Conservation (phyloP, 2,888 invertebrate genomes). For the Tupiocoris notatus region DNA sequence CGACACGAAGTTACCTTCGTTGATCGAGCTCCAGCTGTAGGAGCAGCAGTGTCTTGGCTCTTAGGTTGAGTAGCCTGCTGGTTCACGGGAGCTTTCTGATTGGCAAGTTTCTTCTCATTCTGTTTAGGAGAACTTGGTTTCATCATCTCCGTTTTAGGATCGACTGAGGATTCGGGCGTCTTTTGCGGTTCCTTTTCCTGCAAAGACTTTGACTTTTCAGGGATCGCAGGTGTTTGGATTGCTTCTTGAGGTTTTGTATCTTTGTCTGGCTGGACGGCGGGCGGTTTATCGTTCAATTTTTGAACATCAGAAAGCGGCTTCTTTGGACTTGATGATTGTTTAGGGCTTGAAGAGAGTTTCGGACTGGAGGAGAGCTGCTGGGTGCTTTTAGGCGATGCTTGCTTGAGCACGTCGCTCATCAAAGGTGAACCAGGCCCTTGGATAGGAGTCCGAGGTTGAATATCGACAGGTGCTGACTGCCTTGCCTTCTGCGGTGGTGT, state of each 20-base stretch:
- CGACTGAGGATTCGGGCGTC: background rate
- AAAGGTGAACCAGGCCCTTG: background rate
- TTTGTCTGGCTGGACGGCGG: background rate
- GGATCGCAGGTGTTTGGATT: background rate
- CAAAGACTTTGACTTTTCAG: background rate
- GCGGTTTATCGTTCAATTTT: background rate
- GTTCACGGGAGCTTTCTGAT: background rate
- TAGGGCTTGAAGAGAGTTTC: background rate
- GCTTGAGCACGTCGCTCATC: background rate
- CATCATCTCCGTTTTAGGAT: background rate
- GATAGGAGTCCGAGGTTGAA: background rate
- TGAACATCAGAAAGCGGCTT: background rate
- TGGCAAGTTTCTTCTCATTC: conserved; percentile 10
- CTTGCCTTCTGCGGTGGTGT: background rate
- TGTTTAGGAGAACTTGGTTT: background rate
- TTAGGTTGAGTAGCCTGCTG: background rate
- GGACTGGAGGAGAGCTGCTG: conserved; percentile 4
- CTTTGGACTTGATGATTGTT: background rate
- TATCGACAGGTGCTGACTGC: conserved; percentile 3
- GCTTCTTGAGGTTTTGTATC: background rate
- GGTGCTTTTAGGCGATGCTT: background rate
- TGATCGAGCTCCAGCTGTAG: background rate
- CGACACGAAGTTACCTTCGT: conserved; percentile 28
- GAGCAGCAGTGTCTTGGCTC: conserved; percentile 1
- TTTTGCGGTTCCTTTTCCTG: background rate